A percentile compares a stretch with the other conserved stretches of the same genome.
These are phyloP conservation scores for Atta cephalotes DNA, from an alignment of 1,140 invertebrate genomes.

Conservation along the genomic window DNA sequence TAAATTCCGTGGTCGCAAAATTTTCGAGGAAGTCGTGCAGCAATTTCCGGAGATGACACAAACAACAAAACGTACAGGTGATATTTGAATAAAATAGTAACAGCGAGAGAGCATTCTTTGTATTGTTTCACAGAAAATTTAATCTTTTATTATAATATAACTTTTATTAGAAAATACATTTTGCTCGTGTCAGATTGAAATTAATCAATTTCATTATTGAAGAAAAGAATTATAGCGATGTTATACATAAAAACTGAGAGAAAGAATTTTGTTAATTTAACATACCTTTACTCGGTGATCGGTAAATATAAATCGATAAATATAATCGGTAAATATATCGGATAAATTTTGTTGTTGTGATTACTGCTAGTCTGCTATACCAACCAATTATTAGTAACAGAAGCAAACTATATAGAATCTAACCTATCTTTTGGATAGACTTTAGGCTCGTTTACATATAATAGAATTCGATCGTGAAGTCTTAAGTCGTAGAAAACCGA, in stretches of 20 bases:
- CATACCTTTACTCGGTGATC: too few species aligned
- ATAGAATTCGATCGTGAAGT: too few species aligned
- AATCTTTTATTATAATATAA: slow-evolving; percentile 1
- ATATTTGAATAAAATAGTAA: slow-evolving; percentile 37
- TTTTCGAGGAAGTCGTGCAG: slow-evolving; percentile 20
- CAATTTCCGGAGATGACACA: slow-evolving; percentile 18
- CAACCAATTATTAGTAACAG: too few species aligned
- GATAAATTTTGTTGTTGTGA: too few species aligned
- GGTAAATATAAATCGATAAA: too few species aligned
- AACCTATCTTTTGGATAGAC: too few species aligned
- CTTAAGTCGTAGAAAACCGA: too few species aligned
- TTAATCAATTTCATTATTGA: slow-evolving; percentile 25
- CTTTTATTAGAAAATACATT: background rate
- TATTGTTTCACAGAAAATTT: background rate
- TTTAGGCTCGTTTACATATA: too few species aligned
- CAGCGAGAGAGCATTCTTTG: background rate
- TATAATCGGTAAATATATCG: too few species aligned
- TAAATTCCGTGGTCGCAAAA: slow-evolving; percentile 49
- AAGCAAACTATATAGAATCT: too few species aligned
- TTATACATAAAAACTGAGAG: background rate
- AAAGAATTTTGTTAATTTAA: too few species aligned
- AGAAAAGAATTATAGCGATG: background rate
- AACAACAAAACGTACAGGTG: slow-evolving; percentile 33
- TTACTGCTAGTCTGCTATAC: too few species aligned
- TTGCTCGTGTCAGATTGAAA: background rate